Base-by-base conservation (phyloP, 1,140 invertebrate species). In the Atta cephalotes region DNA sequence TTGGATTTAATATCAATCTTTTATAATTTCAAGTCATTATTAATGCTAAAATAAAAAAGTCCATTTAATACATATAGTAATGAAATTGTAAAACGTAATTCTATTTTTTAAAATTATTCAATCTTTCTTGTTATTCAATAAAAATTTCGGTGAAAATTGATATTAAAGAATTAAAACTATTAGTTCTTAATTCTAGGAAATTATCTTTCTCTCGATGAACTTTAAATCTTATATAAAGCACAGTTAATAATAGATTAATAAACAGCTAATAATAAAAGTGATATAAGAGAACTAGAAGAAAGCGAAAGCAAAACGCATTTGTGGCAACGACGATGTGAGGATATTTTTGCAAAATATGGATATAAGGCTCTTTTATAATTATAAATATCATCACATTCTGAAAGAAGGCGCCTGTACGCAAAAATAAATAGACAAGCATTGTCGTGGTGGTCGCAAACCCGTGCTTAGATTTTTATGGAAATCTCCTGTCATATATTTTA, bases 231-330 rank as follows among this genome's bases (percentile, higher is more conserved):
- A 71, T 45, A 76, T 84, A 81, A 35, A 62, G 70, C 80, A 14
- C 80, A 51, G 25, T 28, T 76, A 82, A 74, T 84, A 84, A 84
- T 84, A 84, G 70, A 76, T 74, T 76, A 84, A 84, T 84, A 76
- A 63, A 51, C 56, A 49, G 45, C 70, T 84, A 84, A 62, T 84
- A 84, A 84, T 84, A 76, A 84, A 84, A 74, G 49, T 84, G 56
- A 51, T 49, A 62, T 74, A 62, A 74, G 58, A 74, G 58, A 74
- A 84, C 56, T 74, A 63, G 25, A 76, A 60, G 80, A 84, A 84
- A 84, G 80, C 80, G 70, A 84, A 76, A 76, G 78, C 31, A 58
- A 72, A 60, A 21, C 56, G 56, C 80, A 74, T 28, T 82, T 62
- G 25, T 71, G 53, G 16, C 6, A 62, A 62, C 56, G 14, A 58